Percentiles rank a stretch among this genome's conserved stretches.
These are phyloP conservation scores for Hippopotamyrus pictus DNA, from an alignment of 2,797 vertebrate species.

Conservation along the genomic window DNA sequence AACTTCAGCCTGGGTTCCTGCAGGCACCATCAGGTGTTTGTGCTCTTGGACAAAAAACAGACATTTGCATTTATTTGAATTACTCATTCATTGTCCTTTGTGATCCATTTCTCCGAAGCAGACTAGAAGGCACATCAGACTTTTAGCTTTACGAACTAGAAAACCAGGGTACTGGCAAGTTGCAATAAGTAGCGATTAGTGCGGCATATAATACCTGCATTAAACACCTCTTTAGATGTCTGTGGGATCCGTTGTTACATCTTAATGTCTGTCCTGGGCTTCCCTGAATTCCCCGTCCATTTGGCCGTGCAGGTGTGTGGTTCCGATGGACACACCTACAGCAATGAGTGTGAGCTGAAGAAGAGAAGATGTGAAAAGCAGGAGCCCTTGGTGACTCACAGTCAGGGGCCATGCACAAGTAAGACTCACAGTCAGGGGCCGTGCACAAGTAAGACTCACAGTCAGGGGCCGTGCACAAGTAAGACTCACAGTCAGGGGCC, in stretches of 20 bases:
- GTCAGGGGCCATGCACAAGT: too few relatives aligned
- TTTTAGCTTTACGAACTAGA: background rate
- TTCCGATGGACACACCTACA: slow-evolving; percentile 76
- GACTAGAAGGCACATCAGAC: background rate
- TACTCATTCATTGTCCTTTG: background rate
- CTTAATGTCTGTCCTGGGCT: background rate
- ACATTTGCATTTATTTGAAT: background rate
- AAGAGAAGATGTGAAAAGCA: slow-evolving; percentile 75
- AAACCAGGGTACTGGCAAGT: background rate
- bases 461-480: slow-evolving; percentile 70
- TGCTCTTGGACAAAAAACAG: background rate
- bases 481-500: slow-evolving; percentile 65
- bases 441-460: slow-evolving; percentile 40
- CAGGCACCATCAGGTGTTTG: background rate
- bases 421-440: too few relatives aligned
- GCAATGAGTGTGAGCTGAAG: slow-evolving; percentile 83
- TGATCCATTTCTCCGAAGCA: background rate
- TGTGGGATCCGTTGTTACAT: background rate
- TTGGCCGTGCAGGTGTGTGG: slow-evolving; percentile 74
- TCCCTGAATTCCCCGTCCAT: background rate
- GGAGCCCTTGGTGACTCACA: slow-evolving; percentile 64
- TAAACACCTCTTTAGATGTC: background rate
- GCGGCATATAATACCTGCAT: background rate
- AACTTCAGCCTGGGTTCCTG: background rate
- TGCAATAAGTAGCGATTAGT: background rate